phyloP scores from a whole-genome alignment of 2,797 vertebrate genomes.

The Mastacembelus armatus region DNA sequence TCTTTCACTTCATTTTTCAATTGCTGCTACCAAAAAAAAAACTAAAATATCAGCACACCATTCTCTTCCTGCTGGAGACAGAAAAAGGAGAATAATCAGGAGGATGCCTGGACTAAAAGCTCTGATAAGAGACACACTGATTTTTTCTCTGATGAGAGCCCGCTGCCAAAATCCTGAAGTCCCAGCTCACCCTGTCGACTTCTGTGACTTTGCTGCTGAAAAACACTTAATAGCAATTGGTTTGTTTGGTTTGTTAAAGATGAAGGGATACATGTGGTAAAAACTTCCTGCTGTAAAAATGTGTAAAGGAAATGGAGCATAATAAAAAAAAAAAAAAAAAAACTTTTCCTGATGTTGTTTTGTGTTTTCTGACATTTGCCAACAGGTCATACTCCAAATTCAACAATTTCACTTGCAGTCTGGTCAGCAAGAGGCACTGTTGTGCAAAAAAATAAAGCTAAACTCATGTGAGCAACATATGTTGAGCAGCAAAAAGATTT shows the following conservation, averaged over 20 bases:
- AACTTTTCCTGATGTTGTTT: not conserved
- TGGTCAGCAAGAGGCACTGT: not conserved
- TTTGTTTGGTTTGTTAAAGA: no score
- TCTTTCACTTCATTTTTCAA: slow-evolving; percentile 34
- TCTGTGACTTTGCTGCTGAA: not conserved
- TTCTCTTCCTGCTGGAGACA: slow-evolving; percentile 49
- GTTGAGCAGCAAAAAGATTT: slow-evolving; percentile 13
- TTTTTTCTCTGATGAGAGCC: slow-evolving; percentile 29
- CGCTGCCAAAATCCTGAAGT: slow-evolving; percentile 8
- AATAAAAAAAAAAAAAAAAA: no score
- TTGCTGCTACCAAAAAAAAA: slow-evolving; percentile 33
- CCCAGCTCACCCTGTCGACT: slow-evolving; percentile 3
- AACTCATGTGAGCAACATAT: slow-evolving; percentile 19
- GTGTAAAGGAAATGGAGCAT: no score
- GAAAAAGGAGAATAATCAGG: slow-evolving; percentile 41
- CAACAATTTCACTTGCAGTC: not conserved
- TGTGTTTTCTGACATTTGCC: slow-evolving; percentile 1
- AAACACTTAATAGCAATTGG: no score
- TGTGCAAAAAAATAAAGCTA: slow-evolving; percentile 4
- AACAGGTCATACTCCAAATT: not conserved
- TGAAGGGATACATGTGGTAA: slow-evolving; percentile 13
- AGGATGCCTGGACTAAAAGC: slow-evolving; percentile 37
- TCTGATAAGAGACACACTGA: not conserved
- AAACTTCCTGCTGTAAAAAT: no score
- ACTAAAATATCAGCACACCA: slow-evolving; percentile 21